Percentiles rank a stretch among this genome's conserved stretches.
Conservation (phyloP, 2,113 vertebrate genomes). For the Polyodon spathula region DNA sequence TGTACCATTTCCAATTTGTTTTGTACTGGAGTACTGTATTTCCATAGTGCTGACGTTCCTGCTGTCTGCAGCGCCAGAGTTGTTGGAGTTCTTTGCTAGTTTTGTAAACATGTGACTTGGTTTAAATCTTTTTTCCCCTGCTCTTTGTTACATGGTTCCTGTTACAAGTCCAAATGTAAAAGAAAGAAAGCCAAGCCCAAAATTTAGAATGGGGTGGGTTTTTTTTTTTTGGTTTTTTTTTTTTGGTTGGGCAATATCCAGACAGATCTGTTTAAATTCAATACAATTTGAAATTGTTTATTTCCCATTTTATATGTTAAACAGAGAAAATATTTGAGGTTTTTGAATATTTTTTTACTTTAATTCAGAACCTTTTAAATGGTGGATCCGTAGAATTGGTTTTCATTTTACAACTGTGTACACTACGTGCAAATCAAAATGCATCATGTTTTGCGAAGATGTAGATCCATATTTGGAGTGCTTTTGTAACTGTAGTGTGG, state of each 20-base stretch:
- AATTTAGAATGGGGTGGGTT: no score
- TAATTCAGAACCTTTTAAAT: no score
- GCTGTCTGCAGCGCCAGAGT: no score
- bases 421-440: conserved; percentile 21
- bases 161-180: no score
- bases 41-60: conserved; percentile 25
- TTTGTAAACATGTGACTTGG: conserved; percentile 5
- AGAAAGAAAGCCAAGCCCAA: no score
- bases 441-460: conserved; percentile 25
- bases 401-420: conserved; percentile 26
- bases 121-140: conserved; percentile 22
- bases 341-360: no score
- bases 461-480: conserved; percentile 22
- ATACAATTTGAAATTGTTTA: no score
- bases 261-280: no score
- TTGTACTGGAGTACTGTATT: conserved; percentile 10
- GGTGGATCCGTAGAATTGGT: conserved; percentile 23
- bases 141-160: conserved; percentile 27
- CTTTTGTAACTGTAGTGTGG: conserved; percentile 42
- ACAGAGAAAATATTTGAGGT: no score
- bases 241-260: no score
- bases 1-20: conserved; percentile 18
- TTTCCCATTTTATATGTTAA: no score
- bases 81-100: not conserved
- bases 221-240: no score